These are phyloP conservation scores for Mesorhabditis belari DNA, from an alignment of 2,888 invertebrate genomes.

Conservation along the genomic window DNA sequence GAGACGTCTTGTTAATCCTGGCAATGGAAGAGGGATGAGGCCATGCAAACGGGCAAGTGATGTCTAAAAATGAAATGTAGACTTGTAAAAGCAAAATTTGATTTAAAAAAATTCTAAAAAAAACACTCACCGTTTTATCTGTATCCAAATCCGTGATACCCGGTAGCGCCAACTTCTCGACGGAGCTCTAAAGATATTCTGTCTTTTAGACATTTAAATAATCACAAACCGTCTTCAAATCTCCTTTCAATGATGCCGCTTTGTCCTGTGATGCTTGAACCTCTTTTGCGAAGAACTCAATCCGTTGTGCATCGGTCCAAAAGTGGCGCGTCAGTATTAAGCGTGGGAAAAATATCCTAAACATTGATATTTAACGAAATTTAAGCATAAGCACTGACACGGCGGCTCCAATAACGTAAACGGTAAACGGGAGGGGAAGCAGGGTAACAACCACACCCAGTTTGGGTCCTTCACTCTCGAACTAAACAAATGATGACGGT, in stretches of 20 bases:
- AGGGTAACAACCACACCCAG: constrained; percentile 30
- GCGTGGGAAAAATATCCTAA: constrained; percentile 47
- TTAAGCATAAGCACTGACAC: constrained; percentile 24
- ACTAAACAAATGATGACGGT: constrained; percentile 40
- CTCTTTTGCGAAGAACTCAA: constrained; percentile 31
- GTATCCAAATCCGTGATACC: constrained; percentile 9
- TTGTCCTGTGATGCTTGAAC: constrained; percentile 16
- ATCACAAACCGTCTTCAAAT: not conserved
- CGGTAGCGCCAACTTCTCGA: constrained; percentile 4
- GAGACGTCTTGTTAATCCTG: constrained; percentile 13
- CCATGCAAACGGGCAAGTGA: constrained; percentile 6
- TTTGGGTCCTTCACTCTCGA: constrained; percentile 36
- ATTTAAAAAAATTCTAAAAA: not conserved
- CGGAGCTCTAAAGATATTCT: constrained; percentile 2
- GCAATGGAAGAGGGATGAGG: constrained; percentile 9
- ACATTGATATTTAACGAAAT: constrained; percentile 5
- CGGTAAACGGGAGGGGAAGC: constrained; percentile 39
- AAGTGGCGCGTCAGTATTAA: constrained; percentile 47
- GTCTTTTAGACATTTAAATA: constrained; percentile 6
- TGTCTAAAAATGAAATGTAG: not conserved
- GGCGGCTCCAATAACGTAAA: constrained; percentile 39
- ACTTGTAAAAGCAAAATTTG: not conserved
- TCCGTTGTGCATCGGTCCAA: constrained; percentile 40
- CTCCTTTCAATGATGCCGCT: constrained; percentile 11
- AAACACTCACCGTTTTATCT: constrained; percentile 8